These are phyloP conservation scores for Eilema depressum DNA, from an alignment of 2,888 invertebrate species.

Conservation along the genomic window DNA sequence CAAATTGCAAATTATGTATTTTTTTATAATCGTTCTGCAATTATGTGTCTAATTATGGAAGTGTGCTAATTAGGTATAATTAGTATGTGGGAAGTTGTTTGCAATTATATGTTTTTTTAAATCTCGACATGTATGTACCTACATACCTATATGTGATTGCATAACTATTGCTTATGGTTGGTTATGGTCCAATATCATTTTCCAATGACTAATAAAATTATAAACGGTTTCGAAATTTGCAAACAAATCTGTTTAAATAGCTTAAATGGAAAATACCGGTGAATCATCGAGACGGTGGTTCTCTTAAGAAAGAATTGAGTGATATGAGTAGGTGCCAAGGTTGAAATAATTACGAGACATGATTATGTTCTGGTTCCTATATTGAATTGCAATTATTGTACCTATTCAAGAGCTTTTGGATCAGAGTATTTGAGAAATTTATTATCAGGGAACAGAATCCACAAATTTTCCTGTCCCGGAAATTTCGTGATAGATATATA, in stretches of 20 bases:
- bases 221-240: conserved; percentile 17
- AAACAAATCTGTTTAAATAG: conserved; percentile 7
- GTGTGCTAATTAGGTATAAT: conserved; percentile 67
- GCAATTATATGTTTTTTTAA: conserved; percentile 44
- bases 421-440: not conserved
- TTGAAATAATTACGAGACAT: not conserved
- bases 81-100: conserved; percentile 54
- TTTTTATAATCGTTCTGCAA: conserved; percentile 65
- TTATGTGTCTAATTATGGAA: conserved; percentile 63
- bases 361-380: not conserved
- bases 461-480: not conserved
- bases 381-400: not conserved
- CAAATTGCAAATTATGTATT: conserved; percentile 69
- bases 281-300: conserved; percentile 1
- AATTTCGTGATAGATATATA: not conserved
- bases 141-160: conserved; percentile 31
- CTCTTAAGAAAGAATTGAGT: not conserved
- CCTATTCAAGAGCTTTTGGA: not conserved
- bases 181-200: conserved; percentile 24
- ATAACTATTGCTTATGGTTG: conserved; percentile 40
- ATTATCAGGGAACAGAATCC: not conserved
- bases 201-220: conserved; percentile 26
- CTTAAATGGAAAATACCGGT: not conserved
- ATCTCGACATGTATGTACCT: conserved; percentile 29
- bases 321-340: not conserved